A percentile compares a stretch with the other conserved stretches of the same genome.
These are phyloP conservation scores for Champsocephalus esox DNA, from an alignment of 2,797 vertebrate species.

Conservation along the genomic window DNA sequence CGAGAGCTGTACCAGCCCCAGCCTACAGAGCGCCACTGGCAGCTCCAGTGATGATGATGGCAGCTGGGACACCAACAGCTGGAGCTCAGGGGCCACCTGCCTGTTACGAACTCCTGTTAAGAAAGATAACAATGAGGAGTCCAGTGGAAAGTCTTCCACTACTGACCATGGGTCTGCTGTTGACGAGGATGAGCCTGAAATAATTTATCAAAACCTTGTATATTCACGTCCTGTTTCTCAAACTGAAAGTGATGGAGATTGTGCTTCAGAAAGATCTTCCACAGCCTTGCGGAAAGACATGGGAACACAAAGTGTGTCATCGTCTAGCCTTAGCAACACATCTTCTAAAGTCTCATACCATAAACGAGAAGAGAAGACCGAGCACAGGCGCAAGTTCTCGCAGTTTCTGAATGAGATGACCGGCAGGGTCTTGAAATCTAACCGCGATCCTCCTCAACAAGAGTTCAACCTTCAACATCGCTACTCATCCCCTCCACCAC, in stretches of 20 bases:
- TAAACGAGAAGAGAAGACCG: constrained; percentile 77
- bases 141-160: constrained; percentile 33
- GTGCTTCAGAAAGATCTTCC: constrained; percentile 21
- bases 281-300: constrained; percentile 62
- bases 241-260: constrained; percentile 40
- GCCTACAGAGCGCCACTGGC: constrained; percentile 61
- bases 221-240: constrained; percentile 48
- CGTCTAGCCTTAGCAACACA: constrained; percentile 67
- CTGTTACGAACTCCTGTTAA: constrained; percentile 79
- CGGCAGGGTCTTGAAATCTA: constrained; percentile 87
- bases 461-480: constrained; percentile 70
- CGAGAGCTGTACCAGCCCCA: constrained; percentile 66
- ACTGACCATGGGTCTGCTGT: constrained; percentile 44
- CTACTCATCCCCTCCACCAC: constrained; percentile 43
- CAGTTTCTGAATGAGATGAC: constrained; percentile 94
- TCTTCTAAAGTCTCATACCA: constrained; percentile 54
- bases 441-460: constrained; percentile 77
- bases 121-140: constrained; percentile 73
- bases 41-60: constrained; percentile 83
- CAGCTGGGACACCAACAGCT: constrained; percentile 86
- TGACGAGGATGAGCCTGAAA: constrained; percentile 59
- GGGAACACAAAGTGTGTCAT: constrained; percentile 58
- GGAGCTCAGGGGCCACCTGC: constrained; percentile 86
- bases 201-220: constrained; percentile 78
- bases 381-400: constrained; percentile 90